phyloP scores from a whole-genome alignment of 1,140 invertebrate species.

The Asobara japonica region DNA sequence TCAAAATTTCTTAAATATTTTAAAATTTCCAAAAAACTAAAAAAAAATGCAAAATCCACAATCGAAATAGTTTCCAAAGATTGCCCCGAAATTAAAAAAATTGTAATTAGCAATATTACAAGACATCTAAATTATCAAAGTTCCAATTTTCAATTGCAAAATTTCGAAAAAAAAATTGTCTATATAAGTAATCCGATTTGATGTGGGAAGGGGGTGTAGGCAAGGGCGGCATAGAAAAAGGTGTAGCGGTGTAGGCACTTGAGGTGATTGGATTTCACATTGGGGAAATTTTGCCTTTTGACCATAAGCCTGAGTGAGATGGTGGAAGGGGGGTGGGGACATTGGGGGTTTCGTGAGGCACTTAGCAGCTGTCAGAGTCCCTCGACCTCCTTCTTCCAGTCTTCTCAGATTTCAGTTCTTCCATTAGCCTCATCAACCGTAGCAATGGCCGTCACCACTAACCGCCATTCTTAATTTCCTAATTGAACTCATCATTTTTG shows the following conservation, averaged over 20 bases:
- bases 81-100: too few relatives aligned
- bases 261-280: slow-evolving; percentile 62
- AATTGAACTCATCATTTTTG: slow-evolving; percentile 54
- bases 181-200: slow-evolving; percentile 50
- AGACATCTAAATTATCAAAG: too few relatives aligned
- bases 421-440: slow-evolving; percentile 65
- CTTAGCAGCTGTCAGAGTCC: slow-evolving; percentile 62
- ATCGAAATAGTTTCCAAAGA: too few relatives aligned
- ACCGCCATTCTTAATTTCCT: slow-evolving; percentile 53
- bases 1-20: too few relatives aligned
- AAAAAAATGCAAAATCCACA: too few relatives aligned
- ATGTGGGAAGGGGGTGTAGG: slow-evolving; percentile 36
- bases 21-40: too few relatives aligned
- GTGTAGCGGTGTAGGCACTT: slow-evolving; percentile 42
- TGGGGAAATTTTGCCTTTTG: slow-evolving; percentile 31
- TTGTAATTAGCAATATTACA: too few relatives aligned
- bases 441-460: slow-evolving; percentile 58
- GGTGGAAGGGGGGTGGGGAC: background rate
- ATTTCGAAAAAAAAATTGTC: too few relatives aligned
- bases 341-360: slow-evolving; percentile 48
- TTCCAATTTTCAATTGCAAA: too few relatives aligned
- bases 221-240: slow-evolving; percentile 52
- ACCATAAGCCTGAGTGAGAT: background rate
- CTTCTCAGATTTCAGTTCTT: slow-evolving; percentile 62
- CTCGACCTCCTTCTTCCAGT: slow-evolving; percentile 49